Base-by-base conservation (phyloP, 2,113 vertebrate genomes). In the Hucho hucho region DNA sequence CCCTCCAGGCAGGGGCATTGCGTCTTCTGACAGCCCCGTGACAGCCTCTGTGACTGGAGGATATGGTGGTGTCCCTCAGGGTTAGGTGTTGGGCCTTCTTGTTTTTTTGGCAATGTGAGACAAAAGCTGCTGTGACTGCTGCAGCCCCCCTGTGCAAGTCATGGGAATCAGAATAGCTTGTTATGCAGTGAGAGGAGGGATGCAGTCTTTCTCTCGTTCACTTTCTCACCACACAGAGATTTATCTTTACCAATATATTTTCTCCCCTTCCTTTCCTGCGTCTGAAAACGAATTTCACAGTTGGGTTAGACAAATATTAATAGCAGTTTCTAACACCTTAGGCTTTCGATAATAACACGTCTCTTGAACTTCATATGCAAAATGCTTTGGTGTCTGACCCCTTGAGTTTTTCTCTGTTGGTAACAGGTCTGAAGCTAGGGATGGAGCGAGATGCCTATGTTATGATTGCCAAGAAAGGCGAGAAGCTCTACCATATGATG, bases 401-500 rank as follows among this genome's bases (percentile, higher is more conserved):
- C 7, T n/a, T 4, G 5, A 24, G 7, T 65, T 16, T 58, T 73
- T 76, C 28, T 72, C 13, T 72, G 22, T 63, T 74, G 14, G 67
- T 43, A 28, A 0, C 65, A 99, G 97, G 96, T 92, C 92, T 99
- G 68, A 99, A 99, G 86, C 90, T 99, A 78, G 98, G 98, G 64
- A 98, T 99, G 97, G 98, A 99, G 88, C 91, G 97, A 4, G 98
- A 99, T 0, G 96, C 98, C 0, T 99, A 98, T 0, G 95, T 98
- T 82, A 98, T 99, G 97, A 98, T 99, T 3, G 94, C 97, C 0
- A 96, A 98, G 92, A 99, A 99, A 82, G 98, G 98, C 6, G 97
- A 99, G 88, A 99, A 99, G 87, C 94, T 99, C 4, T 99, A 99
- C 89, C 98, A 99, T 92, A 95, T 97, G 95, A 98, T 98, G 96